Evolutionary conservation across 1,140 invertebrate species (phyloP), one percentile per base, ranked within the genome.

Genomic region (Babylonia areolata): DNA sequence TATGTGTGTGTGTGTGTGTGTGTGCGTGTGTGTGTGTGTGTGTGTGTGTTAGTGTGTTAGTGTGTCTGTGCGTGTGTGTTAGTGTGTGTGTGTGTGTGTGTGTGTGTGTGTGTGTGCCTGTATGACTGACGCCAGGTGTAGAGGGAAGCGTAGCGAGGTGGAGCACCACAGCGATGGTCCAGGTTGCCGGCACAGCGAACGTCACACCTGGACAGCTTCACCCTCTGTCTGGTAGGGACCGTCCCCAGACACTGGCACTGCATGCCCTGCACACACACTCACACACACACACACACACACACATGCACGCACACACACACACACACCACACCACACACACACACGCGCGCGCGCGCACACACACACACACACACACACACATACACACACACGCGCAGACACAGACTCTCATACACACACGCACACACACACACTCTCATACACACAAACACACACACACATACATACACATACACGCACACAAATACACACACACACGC

Each of bases 31-130:
- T 23, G 75, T 78, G 75, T 37, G 33, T 39, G 33, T 39, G 39
- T 35, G 37, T 23, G 39, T 40, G 75, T 78, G 23, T 40, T 12
- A 35, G 33, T 23, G 75, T 40, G 20, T 35, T 6, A 35, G 46
- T 51, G 46, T 51, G 46, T 51, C 5, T 46, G 42, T 46, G 42
- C 42, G 42, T 15, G 42, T 15, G 42, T 15, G 42, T 15, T 15
- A 6, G 42, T 46, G 42, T 46, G 42, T 46, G 15, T 9, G 23
- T 46, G n/a, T 46, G 39, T 80, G 42, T 80, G 78, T 80, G 37
- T 80, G 37, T 46, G 78, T 40, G 78, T 46, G 78, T 80, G 78
- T 46, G 78, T 80, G 78, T 46, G 78, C 46, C 39, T 46, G 78
- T 80, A 39, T 46, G 78, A 42, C 39, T 80, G 78, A 23, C 39